Percentiles rank a stretch among this genome's conserved stretches.
Conservation (phyloP, 2,888 invertebrate species). For the Coremacera marginata region DNA sequence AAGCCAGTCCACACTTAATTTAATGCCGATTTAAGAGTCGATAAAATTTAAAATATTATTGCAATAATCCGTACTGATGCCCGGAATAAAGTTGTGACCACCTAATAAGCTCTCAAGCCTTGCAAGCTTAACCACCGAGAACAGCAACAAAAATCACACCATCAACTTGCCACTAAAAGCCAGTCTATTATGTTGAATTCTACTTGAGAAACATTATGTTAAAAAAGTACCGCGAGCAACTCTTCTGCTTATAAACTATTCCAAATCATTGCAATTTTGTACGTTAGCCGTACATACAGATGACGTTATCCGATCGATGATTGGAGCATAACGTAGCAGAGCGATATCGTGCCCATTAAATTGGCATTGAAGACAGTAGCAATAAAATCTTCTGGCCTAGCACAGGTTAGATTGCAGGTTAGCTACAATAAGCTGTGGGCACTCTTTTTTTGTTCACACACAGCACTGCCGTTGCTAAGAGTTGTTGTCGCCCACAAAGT, state of each 20-base stretch:
- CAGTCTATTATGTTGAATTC: no score
- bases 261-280: not conserved
- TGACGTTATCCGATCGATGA: not conserved
- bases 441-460: not conserved
- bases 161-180: not conserved
- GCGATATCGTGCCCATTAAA: not conserved
- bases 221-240: not conserved
- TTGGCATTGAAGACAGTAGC: not conserved
- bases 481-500: not conserved
- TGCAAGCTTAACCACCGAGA: not conserved
- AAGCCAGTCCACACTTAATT: not conserved
- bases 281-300: not conserved
- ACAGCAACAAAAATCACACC: not conserved
- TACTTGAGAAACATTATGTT: no score
- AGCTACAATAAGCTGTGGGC: not conserved
- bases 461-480: not conserved
- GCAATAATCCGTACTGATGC: not conserved
- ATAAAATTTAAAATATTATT: slow-evolving; percentile 25
- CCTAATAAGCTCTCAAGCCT: slow-evolving; percentile 3
- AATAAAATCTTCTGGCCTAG: not conserved
- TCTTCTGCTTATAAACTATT: not conserved
- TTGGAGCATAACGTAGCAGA: not conserved
- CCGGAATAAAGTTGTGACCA: slow-evolving; percentile 20
- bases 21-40: slow-evolving; percentile 6
- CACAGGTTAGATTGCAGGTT: not conserved